Evolutionary conservation across 2,113 vertebrate genomes (phyloP), one percentile per base, ranked within the genome.

Genomic region (Poeciliopsis turrubarensis): DNA sequence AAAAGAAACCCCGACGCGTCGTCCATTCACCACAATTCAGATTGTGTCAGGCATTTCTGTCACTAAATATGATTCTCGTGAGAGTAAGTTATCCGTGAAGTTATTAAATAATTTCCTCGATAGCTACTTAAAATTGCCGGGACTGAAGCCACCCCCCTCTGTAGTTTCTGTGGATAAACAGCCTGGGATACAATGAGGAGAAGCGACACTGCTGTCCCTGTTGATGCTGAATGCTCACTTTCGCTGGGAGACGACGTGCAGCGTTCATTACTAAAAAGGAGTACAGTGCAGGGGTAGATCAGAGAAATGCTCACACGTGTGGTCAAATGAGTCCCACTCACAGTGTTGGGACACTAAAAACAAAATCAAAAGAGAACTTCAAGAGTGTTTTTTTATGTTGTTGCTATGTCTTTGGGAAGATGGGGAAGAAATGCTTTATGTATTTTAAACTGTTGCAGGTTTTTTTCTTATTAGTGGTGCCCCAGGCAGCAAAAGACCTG

Each of bases 211-310:
- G 87, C 90, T 90, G 85, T 89, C 87, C 84, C 82, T 76, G 68
- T 84, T 88, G 90, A 91, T 91, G 92, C 81, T 90, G 86, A 86
- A 90, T 85, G 81, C 88, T 89, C 88, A 89, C 82, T 88, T 91
- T 91, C 72, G 37, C 65, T 39, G 65, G 60, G 32, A 25, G 31
- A 22, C 76, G 87, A 80, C 73, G 51, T 39, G 67, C 68, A 65
- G 78, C 12, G 65, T 34, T 11, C 77, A 77, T 81, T 73, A 77
- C 65, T 77, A 37, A 62, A 29, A 41, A 68, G 63, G 19, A 41
- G 37, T 10, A 70, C 51, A n/a, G 30, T 2, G 68, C 51, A 57
- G 51, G 51, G 8, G 51, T 17, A 8, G 5, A 57, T 57, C 51
- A 57, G 51, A n/a, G 51, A 57, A 17, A 57, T 25, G 8, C 11